A percentile compares a stretch with the other conserved stretches of the same genome.
Conservation (phyloP, 1,140 invertebrate genomes). For the Pogonomyrmex californicus region DNA sequence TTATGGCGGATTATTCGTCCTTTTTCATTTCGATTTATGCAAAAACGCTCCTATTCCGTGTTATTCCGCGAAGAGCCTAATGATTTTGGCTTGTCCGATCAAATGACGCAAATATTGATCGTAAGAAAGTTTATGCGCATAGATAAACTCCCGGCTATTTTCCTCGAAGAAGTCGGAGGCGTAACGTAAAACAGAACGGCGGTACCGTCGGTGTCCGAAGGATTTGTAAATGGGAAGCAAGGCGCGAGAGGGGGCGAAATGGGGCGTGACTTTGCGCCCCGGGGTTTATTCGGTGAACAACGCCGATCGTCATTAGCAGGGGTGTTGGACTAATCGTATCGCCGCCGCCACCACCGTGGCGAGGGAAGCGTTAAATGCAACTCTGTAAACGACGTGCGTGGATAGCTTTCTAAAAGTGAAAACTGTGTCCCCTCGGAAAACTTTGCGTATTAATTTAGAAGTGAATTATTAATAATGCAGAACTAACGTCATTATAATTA, state of each 20-base stretch:
- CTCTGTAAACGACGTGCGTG: not conserved
- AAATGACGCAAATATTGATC: constrained; percentile 32
- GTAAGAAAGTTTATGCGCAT: not conserved
- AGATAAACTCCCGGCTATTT: constrained; percentile 51
- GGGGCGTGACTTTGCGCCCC: constrained; percentile 50
- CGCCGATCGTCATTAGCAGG: constrained; percentile 47
- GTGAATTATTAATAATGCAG: constrained; percentile 28
- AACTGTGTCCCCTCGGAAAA: not conserved
- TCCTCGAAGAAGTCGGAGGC: constrained; percentile 28
- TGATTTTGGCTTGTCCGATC: constrained; percentile 15
- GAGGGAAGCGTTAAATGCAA: not conserved
- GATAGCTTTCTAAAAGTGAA: constrained; percentile 32
- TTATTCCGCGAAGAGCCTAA: not conserved
- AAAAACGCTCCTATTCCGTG: no score
- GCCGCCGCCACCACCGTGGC: not conserved
- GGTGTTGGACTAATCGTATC: constrained; percentile 43
- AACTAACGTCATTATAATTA: constrained; percentile 28
- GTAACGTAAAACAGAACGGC: constrained; percentile 35
- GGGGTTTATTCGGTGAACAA: constrained; percentile 59
- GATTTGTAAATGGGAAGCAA: constrained; percentile 20
- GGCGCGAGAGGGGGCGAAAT: constrained; percentile 25
- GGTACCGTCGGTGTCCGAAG: not conserved
- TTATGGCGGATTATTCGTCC: not conserved
- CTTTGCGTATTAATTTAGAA: not conserved
- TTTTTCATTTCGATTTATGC: not conserved